Conservation (phyloP, 1,140 invertebrate genomes). For the Diprion similis region DNA sequence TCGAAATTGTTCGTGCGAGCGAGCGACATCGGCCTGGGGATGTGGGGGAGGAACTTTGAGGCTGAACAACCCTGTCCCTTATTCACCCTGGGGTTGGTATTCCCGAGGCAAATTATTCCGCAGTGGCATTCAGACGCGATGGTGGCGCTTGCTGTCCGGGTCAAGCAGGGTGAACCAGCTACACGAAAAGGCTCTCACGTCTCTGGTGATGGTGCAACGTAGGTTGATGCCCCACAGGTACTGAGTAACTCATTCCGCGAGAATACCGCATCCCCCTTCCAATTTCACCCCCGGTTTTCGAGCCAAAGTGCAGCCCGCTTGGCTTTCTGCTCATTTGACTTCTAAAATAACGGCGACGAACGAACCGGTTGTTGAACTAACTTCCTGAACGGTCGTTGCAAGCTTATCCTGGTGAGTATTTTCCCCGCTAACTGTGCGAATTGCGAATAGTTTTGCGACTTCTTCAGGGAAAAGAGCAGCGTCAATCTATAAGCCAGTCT, state of each 20-base stretch:
- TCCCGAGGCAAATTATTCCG: constrained; percentile 1
- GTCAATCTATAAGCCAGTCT: too few relatives aligned
- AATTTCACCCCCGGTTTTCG: too few relatives aligned
- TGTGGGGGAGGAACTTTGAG: not conserved
- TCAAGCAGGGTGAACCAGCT: not conserved
- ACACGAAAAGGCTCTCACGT: not conserved
- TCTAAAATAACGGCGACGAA: too few relatives aligned
- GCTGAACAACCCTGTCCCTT: not conserved
- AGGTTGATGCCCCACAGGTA: not conserved
- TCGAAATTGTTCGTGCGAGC: not conserved
- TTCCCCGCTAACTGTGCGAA: too few relatives aligned
- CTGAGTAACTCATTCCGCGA: not conserved
- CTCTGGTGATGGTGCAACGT: not conserved
- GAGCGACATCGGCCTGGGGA: not conserved
- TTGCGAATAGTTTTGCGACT: too few relatives aligned
- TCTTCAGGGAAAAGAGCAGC: too few relatives aligned
- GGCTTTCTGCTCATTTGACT: too few relatives aligned
- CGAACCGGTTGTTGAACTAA: too few relatives aligned
- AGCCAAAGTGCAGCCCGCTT: too few relatives aligned
- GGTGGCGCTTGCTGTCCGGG: not conserved
- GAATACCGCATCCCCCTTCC: not conserved
- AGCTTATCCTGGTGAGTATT: too few relatives aligned
- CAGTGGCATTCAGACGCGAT: not conserved
- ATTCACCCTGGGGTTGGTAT: not conserved
- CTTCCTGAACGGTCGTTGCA: too few relatives aligned